Conservation (phyloP, 2,797 vertebrate species). For the Cephalopachus bancanus region DNA sequence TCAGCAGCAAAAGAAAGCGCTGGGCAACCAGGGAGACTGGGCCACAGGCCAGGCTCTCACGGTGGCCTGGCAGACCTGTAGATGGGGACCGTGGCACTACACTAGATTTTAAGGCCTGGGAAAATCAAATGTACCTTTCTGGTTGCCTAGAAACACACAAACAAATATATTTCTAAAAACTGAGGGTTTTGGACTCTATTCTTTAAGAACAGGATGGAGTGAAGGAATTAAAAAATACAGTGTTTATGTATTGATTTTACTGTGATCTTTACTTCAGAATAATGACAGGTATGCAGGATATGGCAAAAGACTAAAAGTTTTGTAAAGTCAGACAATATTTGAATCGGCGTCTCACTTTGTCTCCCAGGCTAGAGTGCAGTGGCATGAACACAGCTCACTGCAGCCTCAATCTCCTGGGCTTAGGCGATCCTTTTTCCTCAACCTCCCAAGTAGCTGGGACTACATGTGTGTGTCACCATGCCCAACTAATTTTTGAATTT, state of each 20-base stretch:
- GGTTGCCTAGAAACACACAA: neutral
- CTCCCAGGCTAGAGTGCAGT: no score
- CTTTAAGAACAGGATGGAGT: conserved; percentile 37
- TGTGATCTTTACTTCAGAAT: conserved; percentile 19
- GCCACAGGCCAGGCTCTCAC: no score
- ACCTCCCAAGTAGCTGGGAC: no score
- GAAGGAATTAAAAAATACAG: conserved; percentile 36
- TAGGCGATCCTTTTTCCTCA: no score
- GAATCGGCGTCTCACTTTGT: no score
- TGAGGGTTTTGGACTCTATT: conserved; percentile 6
- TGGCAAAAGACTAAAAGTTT: conserved; percentile 17
- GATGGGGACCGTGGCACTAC: neutral
- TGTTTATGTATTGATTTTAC: conserved; percentile 24
- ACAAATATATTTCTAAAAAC: neutral
- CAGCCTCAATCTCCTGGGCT: no score
- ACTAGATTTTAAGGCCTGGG: neutral
- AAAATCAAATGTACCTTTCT: conserved; percentile 65
- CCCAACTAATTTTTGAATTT: no score
- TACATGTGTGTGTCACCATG: no score
- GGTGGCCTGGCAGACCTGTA: neutral
- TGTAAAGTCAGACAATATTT: conserved; percentile 40
- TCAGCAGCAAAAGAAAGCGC: accelerated
- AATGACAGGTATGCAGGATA: conserved; percentile 16
- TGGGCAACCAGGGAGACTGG: neutral
- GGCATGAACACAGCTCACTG: no score